These are phyloP conservation scores for Notarius quadriscutis DNA, from an alignment of 2,113 vertebrate species.

Conservation along the genomic window DNA sequence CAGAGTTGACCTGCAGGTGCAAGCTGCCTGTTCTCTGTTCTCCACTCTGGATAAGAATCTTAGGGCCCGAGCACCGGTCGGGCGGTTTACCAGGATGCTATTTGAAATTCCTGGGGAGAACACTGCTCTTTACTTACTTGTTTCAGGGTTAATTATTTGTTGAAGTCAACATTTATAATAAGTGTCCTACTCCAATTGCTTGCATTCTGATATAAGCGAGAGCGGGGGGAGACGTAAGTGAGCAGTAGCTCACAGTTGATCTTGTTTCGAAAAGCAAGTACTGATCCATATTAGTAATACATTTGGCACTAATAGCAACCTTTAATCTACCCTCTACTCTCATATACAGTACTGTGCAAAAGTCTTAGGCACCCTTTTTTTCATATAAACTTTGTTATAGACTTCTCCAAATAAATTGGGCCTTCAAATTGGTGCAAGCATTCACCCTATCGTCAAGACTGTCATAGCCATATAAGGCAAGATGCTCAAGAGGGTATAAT, in stretches of 20 bases:
- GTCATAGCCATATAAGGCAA: background rate
- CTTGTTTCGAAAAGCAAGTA: background rate
- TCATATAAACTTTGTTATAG: background rate
- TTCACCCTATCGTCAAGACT: background rate
- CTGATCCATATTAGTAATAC: background rate
- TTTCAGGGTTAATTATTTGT: no score
- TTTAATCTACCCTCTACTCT: background rate
- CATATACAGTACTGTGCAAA: no score
- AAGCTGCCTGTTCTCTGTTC: background rate
- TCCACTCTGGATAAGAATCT: background rate
- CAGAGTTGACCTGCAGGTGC: background rate
- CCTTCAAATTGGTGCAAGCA: background rate
- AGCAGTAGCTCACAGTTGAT: no score
- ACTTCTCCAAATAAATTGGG: background rate
- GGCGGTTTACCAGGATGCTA: no score
- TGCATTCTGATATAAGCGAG: no score
- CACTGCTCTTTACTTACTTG: no score
- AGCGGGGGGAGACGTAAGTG: no score
- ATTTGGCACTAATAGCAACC: background rate
- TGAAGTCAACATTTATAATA: no score
- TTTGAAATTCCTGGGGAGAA: no score
- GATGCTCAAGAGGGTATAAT: background rate
- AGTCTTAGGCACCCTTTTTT: no score
- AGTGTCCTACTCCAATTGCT: no score
- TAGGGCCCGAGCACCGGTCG: no score